phyloP scores from a whole-genome alignment of 53 echinoderm and acorn worm species.

The Patiria pectinifera region DNA sequence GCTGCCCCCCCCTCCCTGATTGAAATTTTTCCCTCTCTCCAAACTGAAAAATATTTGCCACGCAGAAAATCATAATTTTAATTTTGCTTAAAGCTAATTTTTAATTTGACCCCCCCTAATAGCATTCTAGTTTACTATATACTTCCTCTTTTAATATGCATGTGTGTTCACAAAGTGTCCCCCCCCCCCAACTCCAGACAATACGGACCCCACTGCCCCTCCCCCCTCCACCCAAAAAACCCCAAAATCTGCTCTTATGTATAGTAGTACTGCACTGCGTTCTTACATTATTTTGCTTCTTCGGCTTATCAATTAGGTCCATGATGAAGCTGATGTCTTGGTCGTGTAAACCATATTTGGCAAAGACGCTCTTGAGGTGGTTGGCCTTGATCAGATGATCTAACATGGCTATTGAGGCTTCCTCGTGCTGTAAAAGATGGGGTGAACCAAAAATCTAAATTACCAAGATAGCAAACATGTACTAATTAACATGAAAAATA shows the following conservation, averaged over 20 bases:
- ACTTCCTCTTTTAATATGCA: no score
- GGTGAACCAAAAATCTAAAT: no score
- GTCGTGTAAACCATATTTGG: conserved; percentile 61
- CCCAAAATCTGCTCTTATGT: no score
- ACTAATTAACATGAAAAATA: neutral
- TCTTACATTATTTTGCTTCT: conserved; percentile 38
- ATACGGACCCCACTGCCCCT: neutral
- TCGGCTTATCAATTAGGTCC: conserved; percentile 86
- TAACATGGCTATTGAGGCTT: conserved; percentile 90
- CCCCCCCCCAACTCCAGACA: neutral
- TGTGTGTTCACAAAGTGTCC: no score
- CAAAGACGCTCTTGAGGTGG: conserved; percentile 66
- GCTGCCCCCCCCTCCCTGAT: no score
- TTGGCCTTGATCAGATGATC: conserved; percentile 87
- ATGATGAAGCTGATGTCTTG: conserved; percentile 83
- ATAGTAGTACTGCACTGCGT: neutral
- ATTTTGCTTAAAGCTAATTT: no score
- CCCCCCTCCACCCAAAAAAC: conserved; percentile 14
- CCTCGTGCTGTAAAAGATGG: conserved; percentile 78
- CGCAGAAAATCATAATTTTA: no score
- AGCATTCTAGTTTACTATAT: no score
- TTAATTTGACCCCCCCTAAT: no score
- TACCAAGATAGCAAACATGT: neutral
- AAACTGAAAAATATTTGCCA: no score
- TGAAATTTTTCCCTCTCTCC: no score